These are phyloP conservation scores for Craterocephalus amniculus DNA, from an alignment of 2,797 vertebrate species.

Conservation along the genomic window DNA sequence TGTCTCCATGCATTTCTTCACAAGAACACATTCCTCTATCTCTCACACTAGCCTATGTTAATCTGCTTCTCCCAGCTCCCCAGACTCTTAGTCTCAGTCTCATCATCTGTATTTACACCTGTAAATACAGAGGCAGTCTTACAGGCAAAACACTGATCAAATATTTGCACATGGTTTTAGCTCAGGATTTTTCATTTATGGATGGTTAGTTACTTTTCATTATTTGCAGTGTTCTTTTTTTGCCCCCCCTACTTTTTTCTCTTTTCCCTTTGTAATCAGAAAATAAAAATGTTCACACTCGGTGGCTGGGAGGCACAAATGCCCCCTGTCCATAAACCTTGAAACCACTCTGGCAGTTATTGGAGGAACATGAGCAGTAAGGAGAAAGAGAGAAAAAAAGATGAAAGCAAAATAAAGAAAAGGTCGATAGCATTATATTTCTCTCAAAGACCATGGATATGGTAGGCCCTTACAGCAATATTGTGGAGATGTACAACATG, in stretches of 20 bases:
- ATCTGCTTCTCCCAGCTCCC: constrained; percentile 32
- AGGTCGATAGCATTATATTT: constrained; percentile 47
- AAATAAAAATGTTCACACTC: constrained; percentile 13
- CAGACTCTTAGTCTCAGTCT: constrained; percentile 25
- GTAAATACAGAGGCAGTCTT: constrained; percentile 34
- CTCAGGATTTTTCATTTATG: constrained; percentile 43
- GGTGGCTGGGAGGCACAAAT: constrained; percentile 24
- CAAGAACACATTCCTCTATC: constrained; percentile 59
- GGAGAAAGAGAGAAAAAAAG: constrained; percentile 6
- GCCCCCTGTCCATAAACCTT: constrained; percentile 22
- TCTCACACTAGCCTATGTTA: constrained; percentile 52
- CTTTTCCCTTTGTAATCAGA: background rate
- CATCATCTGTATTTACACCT: constrained; percentile 39
- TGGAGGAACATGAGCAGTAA: constrained; percentile 36
- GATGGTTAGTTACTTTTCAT: constrained; percentile 23
- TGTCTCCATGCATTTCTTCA: constrained; percentile 76
- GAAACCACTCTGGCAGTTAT: constrained; percentile 23
- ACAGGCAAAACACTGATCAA: constrained; percentile 17
- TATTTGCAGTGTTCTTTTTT: constrained; percentile 14
- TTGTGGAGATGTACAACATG: constrained; percentile 66
- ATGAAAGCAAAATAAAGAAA: constrained; percentile 49
- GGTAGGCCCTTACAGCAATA: constrained; percentile 71
- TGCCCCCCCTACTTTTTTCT: background rate
- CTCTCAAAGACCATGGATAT: constrained; percentile 61
- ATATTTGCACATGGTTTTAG: constrained; percentile 37